phyloP scores from a whole-genome alignment of 1,140 invertebrate species.

The Solen grandis region DNA sequence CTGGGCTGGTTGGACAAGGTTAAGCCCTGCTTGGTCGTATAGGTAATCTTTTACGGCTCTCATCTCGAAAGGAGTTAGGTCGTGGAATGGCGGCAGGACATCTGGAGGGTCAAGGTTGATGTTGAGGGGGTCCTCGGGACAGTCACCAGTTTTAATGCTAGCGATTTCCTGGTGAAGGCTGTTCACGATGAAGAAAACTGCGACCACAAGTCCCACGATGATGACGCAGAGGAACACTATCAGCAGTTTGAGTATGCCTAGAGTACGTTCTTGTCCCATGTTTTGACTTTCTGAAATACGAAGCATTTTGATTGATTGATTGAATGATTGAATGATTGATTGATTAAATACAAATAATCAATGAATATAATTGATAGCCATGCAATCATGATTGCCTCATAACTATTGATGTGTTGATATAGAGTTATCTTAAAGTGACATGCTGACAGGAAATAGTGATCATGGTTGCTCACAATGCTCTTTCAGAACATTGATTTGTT shows the following conservation, averaged over 20 bases:
- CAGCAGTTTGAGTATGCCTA: constrained; percentile 17
- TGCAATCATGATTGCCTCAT: too few relatives aligned
- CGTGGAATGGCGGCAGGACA: constrained; percentile 54
- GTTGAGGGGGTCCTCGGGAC: constrained; percentile 21
- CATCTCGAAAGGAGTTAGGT: constrained; percentile 61
- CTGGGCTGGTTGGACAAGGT: constrained; percentile 46
- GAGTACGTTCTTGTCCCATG: too few relatives aligned
- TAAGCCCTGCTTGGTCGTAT: constrained; percentile 52
- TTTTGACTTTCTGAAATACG: too few relatives aligned
- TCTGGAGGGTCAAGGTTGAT: constrained; percentile 42
- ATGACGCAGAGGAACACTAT: neutral
- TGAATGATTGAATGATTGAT: too few relatives aligned
- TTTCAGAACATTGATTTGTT: too few relatives aligned
- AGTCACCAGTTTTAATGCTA: constrained; percentile 26
- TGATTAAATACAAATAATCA: too few relatives aligned
- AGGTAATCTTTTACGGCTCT: constrained; percentile 52
- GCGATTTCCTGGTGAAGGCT: constrained; percentile 13
- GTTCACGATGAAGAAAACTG: constrained; percentile 22
- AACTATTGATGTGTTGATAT: too few relatives aligned
- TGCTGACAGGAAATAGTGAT: too few relatives aligned
- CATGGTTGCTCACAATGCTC: too few relatives aligned
- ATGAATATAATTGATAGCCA: too few relatives aligned
- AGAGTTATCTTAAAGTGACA: too few relatives aligned
- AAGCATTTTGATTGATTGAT: too few relatives aligned
- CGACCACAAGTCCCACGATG: constrained; percentile 4